These are phyloP conservation scores for Pollimyrus isidori DNA, from an alignment of 2,113 vertebrate genomes.

Conservation along the genomic window DNA sequence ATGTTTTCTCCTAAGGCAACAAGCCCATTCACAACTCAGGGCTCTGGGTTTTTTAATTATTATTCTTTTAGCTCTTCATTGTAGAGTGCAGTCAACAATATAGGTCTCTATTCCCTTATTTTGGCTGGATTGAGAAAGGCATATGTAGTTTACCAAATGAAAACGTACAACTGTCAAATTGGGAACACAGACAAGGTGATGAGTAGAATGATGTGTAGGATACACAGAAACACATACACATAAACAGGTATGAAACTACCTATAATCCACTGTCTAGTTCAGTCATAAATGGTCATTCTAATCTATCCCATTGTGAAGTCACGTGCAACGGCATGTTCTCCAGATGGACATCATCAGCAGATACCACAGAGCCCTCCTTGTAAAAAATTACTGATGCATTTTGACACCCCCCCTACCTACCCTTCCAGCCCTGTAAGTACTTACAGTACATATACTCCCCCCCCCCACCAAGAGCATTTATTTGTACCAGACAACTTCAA, in stretches of 20 bases:
- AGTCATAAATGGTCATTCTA: constrained; percentile 2
- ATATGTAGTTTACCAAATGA: constrained; percentile 14
- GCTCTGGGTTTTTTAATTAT: neutral
- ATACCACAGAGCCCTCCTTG: neutral
- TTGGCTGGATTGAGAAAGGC: constrained; percentile 24
- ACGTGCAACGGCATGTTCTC: neutral
- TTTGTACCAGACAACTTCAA: neutral
- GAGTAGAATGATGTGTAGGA: neutral
- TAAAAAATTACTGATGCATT: neutral
- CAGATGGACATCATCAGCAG: neutral
- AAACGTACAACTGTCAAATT: neutral
- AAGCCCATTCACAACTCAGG: constrained; percentile 1
- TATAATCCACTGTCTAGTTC: constrained; percentile 16
- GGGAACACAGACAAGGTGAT: neutral
- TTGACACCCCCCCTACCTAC: neutral
- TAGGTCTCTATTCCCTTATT: constrained; percentile 3
- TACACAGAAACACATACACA: constrained; percentile 24
- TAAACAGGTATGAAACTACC: neutral
- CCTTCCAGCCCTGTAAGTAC: neutral
- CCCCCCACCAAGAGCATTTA: neutral
- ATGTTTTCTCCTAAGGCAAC: constrained; percentile 22
- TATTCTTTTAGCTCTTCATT: neutral
- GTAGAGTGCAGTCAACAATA: constrained; percentile 8
- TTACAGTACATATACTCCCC: neutral
- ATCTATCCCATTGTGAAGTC: neutral